A percentile compares a stretch with the other conserved stretches of the same genome.
These are phyloP conservation scores for Gadus macrocephalus DNA, from an alignment of 2,113 vertebrate species.

Conservation along the genomic window DNA sequence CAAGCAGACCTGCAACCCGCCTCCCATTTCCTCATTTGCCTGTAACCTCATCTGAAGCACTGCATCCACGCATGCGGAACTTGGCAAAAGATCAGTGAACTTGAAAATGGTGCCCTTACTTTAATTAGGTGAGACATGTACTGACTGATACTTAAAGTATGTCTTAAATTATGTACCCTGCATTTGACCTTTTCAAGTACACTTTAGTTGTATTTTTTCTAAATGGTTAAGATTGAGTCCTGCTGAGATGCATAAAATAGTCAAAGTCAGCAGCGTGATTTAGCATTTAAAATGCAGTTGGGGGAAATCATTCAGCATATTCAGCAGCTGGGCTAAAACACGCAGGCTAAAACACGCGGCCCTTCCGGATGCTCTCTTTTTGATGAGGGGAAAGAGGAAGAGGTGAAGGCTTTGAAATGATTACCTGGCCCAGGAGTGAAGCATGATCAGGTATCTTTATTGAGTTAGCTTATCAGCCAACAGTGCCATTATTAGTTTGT, in stretches of 20 bases:
- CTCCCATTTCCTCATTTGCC: conserved; percentile 37
- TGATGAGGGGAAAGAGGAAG: conserved; percentile 32
- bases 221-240: conserved; percentile 24
- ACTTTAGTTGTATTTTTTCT: conserved; percentile 23
- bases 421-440: conserved; percentile 18
- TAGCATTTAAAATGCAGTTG: conserved; percentile 41
- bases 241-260: conserved; percentile 36
- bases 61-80: conserved; percentile 43
- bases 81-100: conserved; percentile 47
- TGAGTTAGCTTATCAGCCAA: conserved; percentile 40
- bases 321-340: conserved; percentile 22
- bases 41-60: conserved; percentile 45
- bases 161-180: conserved; percentile 48
- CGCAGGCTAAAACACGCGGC: conserved; percentile 28
- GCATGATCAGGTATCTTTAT: conserved; percentile 39
- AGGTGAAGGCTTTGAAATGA: conserved; percentile 40
- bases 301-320: conserved; percentile 33
- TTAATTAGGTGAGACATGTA: conserved; percentile 54
- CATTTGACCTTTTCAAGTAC: conserved; percentile 43
- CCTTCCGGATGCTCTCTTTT: conserved; percentile 16
- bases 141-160: conserved; percentile 25
- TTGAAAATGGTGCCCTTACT: conserved; percentile 33
- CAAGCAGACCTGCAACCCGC: conserved; percentile 26
- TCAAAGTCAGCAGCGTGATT: conserved; percentile 35
- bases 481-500: conserved; percentile 41